Percentiles rank a stretch among this genome's conserved stretches.
Evolutionary conservation across 1,140 invertebrate genomes (phyloP).

Genomic region (Conus ventricosus): DNA sequence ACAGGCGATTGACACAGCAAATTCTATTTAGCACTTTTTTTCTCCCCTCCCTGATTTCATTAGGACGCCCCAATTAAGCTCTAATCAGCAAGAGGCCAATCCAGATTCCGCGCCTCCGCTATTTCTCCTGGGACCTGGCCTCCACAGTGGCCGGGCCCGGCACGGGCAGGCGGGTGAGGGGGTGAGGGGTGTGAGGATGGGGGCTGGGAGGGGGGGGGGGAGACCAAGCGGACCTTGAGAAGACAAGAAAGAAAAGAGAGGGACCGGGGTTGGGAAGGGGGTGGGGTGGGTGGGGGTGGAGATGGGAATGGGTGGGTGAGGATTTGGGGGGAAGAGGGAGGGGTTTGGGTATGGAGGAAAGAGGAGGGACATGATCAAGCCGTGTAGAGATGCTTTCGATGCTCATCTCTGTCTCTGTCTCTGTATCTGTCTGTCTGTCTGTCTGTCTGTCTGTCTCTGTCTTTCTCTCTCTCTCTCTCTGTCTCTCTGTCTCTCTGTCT

Average conservation of each 20-base stretch:
- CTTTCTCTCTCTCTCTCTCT: not conserved
- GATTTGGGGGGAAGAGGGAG: not conserved
- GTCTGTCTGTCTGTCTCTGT: not conserved
- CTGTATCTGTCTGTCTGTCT: not conserved
- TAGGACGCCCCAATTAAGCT: constrained; percentile 53
- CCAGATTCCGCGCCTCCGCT: constrained; percentile 7
- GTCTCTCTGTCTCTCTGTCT: not conserved
- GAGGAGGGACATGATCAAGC: not conserved
- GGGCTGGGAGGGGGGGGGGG: not conserved
- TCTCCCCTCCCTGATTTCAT: constrained; percentile 49
- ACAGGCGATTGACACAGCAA: constrained; percentile 47
- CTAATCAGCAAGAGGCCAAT: constrained; percentile 42
- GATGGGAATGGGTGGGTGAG: not conserved
- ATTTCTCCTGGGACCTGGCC: constrained; percentile 35
- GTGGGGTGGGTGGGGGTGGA: not conserved
- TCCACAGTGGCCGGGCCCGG: not conserved
- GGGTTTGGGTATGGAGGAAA: not conserved
- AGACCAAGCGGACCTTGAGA: not conserved
- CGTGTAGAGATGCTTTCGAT: not conserved
- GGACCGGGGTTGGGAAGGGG: not conserved
- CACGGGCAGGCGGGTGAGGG: not conserved
- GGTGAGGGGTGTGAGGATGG: not conserved
- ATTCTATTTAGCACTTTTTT: constrained; percentile 55
- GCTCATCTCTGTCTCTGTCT: not conserved
- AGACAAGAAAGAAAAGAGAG: not conserved